A percentile compares a stretch with the other conserved stretches of the same genome.
Conservation (phyloP, 2,888 invertebrate species). For the Kryphioiulus occultus region DNA sequence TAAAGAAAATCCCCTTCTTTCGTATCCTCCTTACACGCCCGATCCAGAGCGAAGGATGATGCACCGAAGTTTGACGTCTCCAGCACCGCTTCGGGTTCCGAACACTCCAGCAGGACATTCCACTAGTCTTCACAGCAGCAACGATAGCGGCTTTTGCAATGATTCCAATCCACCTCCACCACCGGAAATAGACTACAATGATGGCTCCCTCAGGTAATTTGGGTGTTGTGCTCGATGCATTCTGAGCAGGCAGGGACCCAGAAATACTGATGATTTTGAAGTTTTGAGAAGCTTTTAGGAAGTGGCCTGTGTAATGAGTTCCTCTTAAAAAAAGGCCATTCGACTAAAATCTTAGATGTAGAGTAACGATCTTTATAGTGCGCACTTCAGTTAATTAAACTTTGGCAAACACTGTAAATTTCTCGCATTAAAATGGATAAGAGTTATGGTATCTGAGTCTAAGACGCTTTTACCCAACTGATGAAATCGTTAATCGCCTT, state of each 20-base stretch:
- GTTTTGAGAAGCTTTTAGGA: not conserved
- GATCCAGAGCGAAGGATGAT: conserved; percentile 45
- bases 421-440: too few relatives aligned
- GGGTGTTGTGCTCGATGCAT: not conserved
- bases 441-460: too few relatives aligned
- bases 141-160: conserved; percentile 91
- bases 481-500: not conserved
- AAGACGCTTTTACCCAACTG: not conserved
- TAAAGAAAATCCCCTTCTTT: not conserved
- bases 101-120: conserved; percentile 35
- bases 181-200: conserved; percentile 81
- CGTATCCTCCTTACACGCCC: conserved; percentile 29
- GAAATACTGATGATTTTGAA: not conserved
- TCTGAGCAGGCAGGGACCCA: not conserved
- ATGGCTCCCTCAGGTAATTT: conserved; percentile 35
- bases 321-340: not conserved
- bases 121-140: conserved; percentile 78
- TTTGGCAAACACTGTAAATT: too few relatives aligned
- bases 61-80: conserved; percentile 53
- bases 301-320: not conserved
- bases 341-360: not conserved
- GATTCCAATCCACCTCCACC: conserved; percentile 69
- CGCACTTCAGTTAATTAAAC: too few relatives aligned
- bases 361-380: not conserved
- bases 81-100: conserved; percentile 50